These are phyloP conservation scores for Sarcophaga subvicina DNA, from an alignment of 2,888 invertebrate species.

Conservation along the genomic window DNA sequence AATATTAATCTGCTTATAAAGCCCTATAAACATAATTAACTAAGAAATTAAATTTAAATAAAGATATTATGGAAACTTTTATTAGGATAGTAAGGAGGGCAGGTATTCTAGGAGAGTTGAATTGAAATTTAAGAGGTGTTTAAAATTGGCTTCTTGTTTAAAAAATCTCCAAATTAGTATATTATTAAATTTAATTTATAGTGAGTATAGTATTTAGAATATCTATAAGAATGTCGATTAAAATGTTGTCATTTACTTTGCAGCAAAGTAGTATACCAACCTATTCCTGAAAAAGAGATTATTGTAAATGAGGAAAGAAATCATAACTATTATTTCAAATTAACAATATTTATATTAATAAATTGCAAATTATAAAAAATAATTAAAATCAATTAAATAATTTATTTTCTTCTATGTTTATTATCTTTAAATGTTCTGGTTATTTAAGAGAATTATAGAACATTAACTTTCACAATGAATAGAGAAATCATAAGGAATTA, in stretches of 20 bases:
- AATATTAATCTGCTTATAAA: constrained; percentile 44
- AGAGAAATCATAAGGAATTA: constrained; percentile 48
- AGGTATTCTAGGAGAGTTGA: no score
- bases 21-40: constrained; percentile 21
- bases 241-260: no score
- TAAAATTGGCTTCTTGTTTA: background rate
- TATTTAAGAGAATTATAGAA: constrained; percentile 30
- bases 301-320: no score
- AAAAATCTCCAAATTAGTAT: no score
- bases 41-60: constrained; percentile 12
- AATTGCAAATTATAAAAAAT: constrained; percentile 12
- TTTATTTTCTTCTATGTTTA: constrained; percentile 27
- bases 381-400: constrained; percentile 37
- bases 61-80: constrained; percentile 29
- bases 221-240: no score
- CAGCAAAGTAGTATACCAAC: no score
- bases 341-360: background rate
- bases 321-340: no score
- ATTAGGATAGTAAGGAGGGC: background rate
- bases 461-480: constrained; percentile 12
- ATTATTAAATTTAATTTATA: no score
- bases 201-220: no score
- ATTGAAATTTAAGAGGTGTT: constrained; percentile 17
- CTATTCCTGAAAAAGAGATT: no score
- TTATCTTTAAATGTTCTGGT: constrained; percentile 17